Evolutionary conservation across 2,797 vertebrate genomes (phyloP), one percentile per base, ranked within the genome.

Genomic region (Sebastiscus tertius): DNA sequence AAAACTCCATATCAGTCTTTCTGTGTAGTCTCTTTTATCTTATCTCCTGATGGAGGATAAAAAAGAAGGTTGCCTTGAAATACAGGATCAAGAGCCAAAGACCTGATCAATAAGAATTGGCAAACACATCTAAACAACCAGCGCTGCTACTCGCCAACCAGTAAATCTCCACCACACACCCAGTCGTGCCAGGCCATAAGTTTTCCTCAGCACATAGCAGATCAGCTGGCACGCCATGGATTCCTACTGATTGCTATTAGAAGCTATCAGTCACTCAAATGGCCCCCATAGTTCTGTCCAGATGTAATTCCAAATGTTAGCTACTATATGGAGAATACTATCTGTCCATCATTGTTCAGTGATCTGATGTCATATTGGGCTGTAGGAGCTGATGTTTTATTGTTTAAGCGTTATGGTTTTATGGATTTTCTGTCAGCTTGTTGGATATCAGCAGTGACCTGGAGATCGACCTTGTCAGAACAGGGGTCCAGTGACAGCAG

Each of bases 361-460:
- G 85, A 91, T 86, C 83, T 81, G 78, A 79, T 92, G 93, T 95
- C 90, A 81, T 78, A 75, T 78, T 72, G 83, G 87, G 75, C 87
- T 83, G 87, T 84, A 83, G 70, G 82, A 88, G 89, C 88, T 66
- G 60, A 90, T 79, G 87, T 87, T 94, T 94, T 94, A 95, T 94
- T 90, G 91, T 94, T 95, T 93, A 91, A 93, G 86, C 75, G 77
- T 90, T 86, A 92, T 89, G 87, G 80, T 88, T 83, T 87, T 79
- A 93, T 94, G 79, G 91, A 95, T 93, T 93, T 94, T 67, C 90
- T 90, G 89, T 94, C 94, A 93, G 65, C 73, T 85, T 87, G 86
- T 89, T 87, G 75, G 87, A 93, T 87, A 85, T 94, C 89, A 86
- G 87, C 83, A 69, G 77, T 90, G 93, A 93, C 92, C 93, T 83